These are phyloP conservation scores for Eupithecia subumbrata DNA, from an alignment of 2,888 invertebrate species.

Conservation along the genomic window DNA sequence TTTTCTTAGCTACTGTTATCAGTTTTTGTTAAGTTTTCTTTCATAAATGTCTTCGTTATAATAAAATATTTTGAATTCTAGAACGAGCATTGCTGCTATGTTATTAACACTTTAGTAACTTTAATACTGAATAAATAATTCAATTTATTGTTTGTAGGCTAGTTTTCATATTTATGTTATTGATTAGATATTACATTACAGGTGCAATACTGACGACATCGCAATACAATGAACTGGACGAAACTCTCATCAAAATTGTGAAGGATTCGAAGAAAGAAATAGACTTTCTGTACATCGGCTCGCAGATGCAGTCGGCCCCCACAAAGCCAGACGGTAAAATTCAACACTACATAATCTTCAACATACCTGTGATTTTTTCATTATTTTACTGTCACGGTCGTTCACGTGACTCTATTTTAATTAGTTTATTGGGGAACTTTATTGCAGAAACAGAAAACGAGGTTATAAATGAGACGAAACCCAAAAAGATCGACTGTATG, in stretches of 20 bases:
- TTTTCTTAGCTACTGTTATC: too few relatives aligned
- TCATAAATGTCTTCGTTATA: too few relatives aligned
- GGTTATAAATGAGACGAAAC: not conserved
- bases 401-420: not conserved
- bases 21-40: too few relatives aligned
- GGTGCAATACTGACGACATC: not conserved
- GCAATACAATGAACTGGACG: not conserved
- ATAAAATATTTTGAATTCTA: too few relatives aligned
- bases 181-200: not conserved
- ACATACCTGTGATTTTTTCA: not conserved
- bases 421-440: not conserved
- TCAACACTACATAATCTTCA: not conserved
- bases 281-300: not conserved
- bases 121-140: too few relatives aligned
- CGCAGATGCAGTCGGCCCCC: not conserved
- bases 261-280: not conserved
- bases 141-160: too few relatives aligned
- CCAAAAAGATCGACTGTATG: not conserved
- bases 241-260: constrained; percentile 4
- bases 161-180: too few relatives aligned
- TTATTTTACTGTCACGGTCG: not conserved
- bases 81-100: too few relatives aligned
- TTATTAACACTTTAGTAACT: too few relatives aligned
- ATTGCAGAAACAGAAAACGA: not conserved
- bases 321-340: not conserved